Base-by-base conservation (phyloP, 2,888 invertebrate genomes). In the Sminthurinus aureus region DNA sequence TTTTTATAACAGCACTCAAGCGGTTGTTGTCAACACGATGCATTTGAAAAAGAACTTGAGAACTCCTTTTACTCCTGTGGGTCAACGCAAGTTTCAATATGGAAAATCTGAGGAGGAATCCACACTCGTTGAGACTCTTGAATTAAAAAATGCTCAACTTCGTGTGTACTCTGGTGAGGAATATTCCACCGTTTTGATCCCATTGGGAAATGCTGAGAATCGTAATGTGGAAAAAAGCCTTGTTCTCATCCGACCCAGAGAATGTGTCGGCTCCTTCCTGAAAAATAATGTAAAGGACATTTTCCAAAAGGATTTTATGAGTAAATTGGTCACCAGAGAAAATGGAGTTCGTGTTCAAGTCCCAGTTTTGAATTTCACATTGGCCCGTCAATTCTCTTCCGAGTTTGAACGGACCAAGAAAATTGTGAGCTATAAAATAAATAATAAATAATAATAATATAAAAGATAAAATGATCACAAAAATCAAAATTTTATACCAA, bases 361-460 rank as follows among this genome's bases (percentile, higher is more conserved):
- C 22, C 79, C 79, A 0, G 52, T 20, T 22, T 69, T 79, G 12
- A 79, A 79, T 38, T 12, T 79, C 11, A 79, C 69, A 0, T 18
- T 79, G 11, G 79, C 79, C 20, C 66, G 79, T 0, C n/a, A 12
- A 20, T 67, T 79, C 52, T n/a, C n/a, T n/a, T n/a, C 12, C 18
- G 79, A 79, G 20, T 67, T 50, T 50, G 51, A 71, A 22, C 12
- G 18, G 15, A 38, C 24, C 20, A 12, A 2, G 1, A 64, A 58
- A 64, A 64, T 79, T 20, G 79, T 79, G 51, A 79, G 79, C 51
- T 11, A 26, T 11, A 52, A 52, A 75, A n/a, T n/a, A n/a, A n/a
- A n/a, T n/a, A n/a, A n/a, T n/a, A n/a, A n/a, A n/a, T n/a, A 52
- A 52, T 8, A 52, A 52, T 13, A 52, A 52, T 11, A 52, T 13